These are phyloP conservation scores for Escarpia spicata DNA, from an alignment of 2,888 invertebrate genomes.

Conservation along the genomic window DNA sequence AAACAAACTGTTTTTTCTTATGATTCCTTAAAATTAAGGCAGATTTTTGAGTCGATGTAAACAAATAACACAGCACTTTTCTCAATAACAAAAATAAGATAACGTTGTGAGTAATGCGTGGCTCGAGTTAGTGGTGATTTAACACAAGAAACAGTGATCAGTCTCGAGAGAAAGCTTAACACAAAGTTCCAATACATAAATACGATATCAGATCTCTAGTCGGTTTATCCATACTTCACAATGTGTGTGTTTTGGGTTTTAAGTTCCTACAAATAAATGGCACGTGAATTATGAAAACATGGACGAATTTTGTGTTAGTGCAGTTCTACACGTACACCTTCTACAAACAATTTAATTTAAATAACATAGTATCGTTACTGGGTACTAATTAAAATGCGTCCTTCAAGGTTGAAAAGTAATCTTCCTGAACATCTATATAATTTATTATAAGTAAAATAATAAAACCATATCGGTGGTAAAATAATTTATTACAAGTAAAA, in stretches of 20 bases:
- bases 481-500: neutral
- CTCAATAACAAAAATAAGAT: conserved; percentile 4
- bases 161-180: neutral
- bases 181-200: neutral
- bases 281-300: neutral
- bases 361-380: neutral
- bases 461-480: no score
- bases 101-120: neutral
- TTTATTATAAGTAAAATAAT: no score
- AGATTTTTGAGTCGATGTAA: neutral
- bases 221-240: neutral
- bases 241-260: neutral
- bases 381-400: neutral
- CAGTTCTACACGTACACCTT: neutral
- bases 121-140: neutral
- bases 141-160: neutral
- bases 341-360: neutral
- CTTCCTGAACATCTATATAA: no score
- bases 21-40: neutral
- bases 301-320: neutral
- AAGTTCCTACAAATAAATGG: neutral
- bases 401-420: no score
- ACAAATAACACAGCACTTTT: neutral
- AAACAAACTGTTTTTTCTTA: neutral
- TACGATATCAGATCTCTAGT: neutral